Evolutionary conservation across 2,888 invertebrate genomes (phyloP), one percentile per base, ranked within the genome.

Genomic region (Nineta flava): DNA sequence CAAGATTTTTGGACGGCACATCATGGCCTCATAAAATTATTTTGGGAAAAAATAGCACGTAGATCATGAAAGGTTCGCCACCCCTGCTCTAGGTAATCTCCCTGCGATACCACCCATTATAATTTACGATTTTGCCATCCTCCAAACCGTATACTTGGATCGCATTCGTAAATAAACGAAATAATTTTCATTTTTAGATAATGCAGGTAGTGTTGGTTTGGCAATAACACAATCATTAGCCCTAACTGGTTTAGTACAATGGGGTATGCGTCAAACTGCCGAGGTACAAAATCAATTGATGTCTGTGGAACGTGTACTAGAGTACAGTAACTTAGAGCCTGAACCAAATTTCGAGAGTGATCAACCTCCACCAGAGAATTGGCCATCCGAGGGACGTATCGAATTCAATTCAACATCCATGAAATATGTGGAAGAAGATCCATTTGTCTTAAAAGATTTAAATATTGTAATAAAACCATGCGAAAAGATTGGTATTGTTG

Each of bases 191-290:
- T 47, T 40, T 59, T 60, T 21, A n/a, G 26, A 12, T 2, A 34
- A 48, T 9, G 76, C 76, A 47, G 79, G 78, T 17, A 72, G 76
- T 58, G 77, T 80, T 16, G 81, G 80, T 15, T 61, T 81, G 41
- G 80, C 79, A 1, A 79, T 81, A 52, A 77, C 81, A 1, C 80
- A 80, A 64, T 73, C 76, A 50, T 73, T 75, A 56, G 72, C 69
- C 9, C 60, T 80, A 54, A 76, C 77, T 2, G 71, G 74, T 17
- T 71, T 82, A 69, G 67, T 78, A 1, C 77, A 77, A 59, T 91
- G 87, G 81, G 87, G 86, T 1, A 83, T 91, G 62, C 70, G 88
- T 35, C 90, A 90, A 69, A 76, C 85, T 52, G 87, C 90, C 0
- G 90, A 91, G 67, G 78, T 83, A 50, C 72, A 81, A 6, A 86